phyloP scores from a whole-genome alignment of 2,113 vertebrate genomes.

The Elachura formosa region DNA sequence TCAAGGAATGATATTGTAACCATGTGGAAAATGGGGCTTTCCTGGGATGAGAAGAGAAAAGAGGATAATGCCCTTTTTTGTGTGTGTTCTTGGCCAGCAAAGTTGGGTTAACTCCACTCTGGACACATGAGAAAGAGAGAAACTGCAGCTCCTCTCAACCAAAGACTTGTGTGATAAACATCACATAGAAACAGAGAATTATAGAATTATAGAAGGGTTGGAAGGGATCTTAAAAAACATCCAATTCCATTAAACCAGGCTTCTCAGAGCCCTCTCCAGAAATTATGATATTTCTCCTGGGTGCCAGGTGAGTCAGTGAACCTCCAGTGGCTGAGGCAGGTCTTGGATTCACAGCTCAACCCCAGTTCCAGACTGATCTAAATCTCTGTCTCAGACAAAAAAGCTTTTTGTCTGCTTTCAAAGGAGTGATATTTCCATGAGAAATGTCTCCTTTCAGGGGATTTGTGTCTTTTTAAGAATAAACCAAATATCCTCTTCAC shows the following conservation, averaged over 20 bases:
- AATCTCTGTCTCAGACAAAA: not conserved
- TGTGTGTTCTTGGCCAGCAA: not conserved
- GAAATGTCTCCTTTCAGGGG: conserved; percentile 19
- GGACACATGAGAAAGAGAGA: not conserved
- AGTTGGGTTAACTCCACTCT: not conserved
- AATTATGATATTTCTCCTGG: not conserved
- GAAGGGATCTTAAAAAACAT: not conserved
- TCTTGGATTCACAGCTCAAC: not conserved
- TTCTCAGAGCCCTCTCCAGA: not conserved
- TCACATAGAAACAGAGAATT: not conserved
- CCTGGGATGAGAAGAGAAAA: not conserved
- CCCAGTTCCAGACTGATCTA: not conserved
- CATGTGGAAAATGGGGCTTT: not conserved
- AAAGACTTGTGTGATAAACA: not conserved
- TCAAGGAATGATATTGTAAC: not conserved
- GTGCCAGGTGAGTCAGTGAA: not conserved
- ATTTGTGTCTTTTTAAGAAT: conserved; percentile 11
- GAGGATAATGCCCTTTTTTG: not conserved
- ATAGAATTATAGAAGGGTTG: not conserved
- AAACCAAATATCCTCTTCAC: not conserved
- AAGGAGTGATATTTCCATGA: not conserved
- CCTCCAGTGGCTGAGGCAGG: not conserved
- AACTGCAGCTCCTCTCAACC: not conserved
- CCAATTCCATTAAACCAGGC: not conserved
- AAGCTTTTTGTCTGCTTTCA: not conserved